phyloP scores from a whole-genome alignment of 2,888 invertebrate species.

The Ichneumon xanthorius region DNA sequence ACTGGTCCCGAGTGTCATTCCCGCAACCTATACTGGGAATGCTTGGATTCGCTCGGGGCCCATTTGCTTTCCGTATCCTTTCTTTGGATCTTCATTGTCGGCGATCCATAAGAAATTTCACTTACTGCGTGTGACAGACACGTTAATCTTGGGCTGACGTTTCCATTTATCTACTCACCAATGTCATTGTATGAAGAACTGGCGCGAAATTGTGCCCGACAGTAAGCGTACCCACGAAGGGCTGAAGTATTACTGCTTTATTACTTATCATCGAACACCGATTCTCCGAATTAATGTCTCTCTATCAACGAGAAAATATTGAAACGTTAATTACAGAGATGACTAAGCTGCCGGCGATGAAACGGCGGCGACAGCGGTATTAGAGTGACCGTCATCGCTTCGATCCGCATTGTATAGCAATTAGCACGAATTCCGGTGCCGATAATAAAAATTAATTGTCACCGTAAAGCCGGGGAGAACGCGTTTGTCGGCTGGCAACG shows the following conservation, averaged over 20 bases:
- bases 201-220: background rate
- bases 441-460: conserved; percentile 78
- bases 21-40: no score
- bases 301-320: conserved; percentile 60
- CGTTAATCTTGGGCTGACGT: background rate
- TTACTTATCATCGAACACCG: conserved; percentile 31
- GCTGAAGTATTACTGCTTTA: background rate
- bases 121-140: background rate
- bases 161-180: background rate
- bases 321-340: conserved; percentile 65
- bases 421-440: conserved; percentile 74
- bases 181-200: background rate
- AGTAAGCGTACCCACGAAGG: background rate
- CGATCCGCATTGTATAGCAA: conserved; percentile 75
- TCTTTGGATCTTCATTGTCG: background rate
- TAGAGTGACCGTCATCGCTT: conserved; percentile 51
- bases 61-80: background rate
- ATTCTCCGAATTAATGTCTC: conserved; percentile 60
- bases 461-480: conserved; percentile 46
- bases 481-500: conserved; percentile 60
- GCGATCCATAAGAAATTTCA: background rate
- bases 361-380: conserved; percentile 43
- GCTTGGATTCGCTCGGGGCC: background rate
- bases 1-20: background rate
- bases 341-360: conserved; percentile 61